Evolutionary conservation across 2,113 vertebrate genomes (phyloP).

Genomic region (Corythoichthys haematopterus): DNA sequence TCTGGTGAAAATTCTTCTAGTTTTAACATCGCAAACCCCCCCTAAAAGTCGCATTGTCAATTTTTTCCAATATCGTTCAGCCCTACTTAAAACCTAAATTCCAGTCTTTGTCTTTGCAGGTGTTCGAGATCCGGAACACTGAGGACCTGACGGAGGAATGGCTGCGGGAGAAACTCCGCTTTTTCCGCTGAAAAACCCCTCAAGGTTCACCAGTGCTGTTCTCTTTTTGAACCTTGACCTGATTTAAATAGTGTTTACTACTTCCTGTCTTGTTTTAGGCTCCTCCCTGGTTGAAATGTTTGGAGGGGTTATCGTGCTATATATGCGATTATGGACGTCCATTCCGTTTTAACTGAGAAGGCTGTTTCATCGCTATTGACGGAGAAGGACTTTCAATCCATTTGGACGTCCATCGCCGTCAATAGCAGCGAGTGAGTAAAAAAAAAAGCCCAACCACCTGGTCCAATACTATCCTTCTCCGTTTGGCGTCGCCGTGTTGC

Average conservation of each 20-base stretch:
- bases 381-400: too few species aligned
- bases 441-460: background rate
- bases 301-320: slow-evolving; percentile 1
- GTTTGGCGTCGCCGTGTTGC: slow-evolving; percentile 37
- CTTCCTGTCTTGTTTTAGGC: slow-evolving; percentile 13
- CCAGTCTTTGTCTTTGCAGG: slow-evolving; percentile 68
- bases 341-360: background rate
- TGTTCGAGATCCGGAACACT: slow-evolving; percentile 96
- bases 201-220: slow-evolving; percentile 15
- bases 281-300: slow-evolving; percentile 1
- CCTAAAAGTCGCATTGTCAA: too few species aligned
- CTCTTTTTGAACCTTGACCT: slow-evolving; percentile 26
- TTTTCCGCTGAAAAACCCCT: slow-evolving; percentile 81
- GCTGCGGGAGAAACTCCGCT: slow-evolving; percentile 91
- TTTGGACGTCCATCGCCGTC: too few species aligned
- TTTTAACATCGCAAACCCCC: too few species aligned
- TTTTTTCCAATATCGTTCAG: too few species aligned
- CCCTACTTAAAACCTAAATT: background rate
- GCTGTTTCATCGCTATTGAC: background rate
- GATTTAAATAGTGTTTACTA: slow-evolving; percentile 36
- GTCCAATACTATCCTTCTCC: background rate
- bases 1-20: too few species aligned
- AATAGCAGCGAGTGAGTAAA: too few species aligned
- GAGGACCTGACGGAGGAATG: slow-evolving; percentile 97
- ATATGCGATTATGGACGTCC: background rate